Evolutionary conservation across 2,113 vertebrate genomes (phyloP).

Genomic region (Rhinolophus ferrumequinum): DNA sequence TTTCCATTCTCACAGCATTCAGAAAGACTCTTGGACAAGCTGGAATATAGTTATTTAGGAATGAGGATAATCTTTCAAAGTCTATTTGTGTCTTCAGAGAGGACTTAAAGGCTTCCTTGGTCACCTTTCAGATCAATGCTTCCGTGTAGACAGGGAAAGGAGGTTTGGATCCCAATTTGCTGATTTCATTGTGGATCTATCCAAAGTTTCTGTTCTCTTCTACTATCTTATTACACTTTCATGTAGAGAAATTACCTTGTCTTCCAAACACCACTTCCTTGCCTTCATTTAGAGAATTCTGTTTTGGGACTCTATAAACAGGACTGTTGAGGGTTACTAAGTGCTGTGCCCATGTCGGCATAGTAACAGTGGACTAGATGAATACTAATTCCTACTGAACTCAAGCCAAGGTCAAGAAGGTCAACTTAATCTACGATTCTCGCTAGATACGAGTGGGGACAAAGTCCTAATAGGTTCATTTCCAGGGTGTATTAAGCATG

Average conservation of each 20-base stretch:
- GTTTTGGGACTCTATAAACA: conserved; percentile 36
- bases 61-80: neutral
- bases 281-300: neutral
- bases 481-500: conserved; percentile 10
- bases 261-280: conserved; percentile 4
- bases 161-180: neutral
- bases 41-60: neutral
- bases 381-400: neutral
- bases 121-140: neutral
- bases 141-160: neutral
- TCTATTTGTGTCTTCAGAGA: conserved; percentile 3
- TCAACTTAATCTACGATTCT: conserved; percentile 20
- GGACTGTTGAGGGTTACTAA: neutral
- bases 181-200: conserved; percentile 21
- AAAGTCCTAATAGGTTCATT: neutral
- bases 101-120: neutral
- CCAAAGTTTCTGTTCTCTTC: neutral
- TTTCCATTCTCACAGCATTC: conserved; percentile 11
- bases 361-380: neutral
- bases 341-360: neutral
- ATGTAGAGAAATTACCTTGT: conserved; percentile 38
- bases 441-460: neutral
- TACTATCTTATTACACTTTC: neutral
- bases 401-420: neutral
- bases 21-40: conserved; percentile 23